Evolutionary conservation across 2,113 vertebrate species (phyloP), one percentile per base, ranked within the genome.

Genomic region (Anolis carolinensis): DNA sequence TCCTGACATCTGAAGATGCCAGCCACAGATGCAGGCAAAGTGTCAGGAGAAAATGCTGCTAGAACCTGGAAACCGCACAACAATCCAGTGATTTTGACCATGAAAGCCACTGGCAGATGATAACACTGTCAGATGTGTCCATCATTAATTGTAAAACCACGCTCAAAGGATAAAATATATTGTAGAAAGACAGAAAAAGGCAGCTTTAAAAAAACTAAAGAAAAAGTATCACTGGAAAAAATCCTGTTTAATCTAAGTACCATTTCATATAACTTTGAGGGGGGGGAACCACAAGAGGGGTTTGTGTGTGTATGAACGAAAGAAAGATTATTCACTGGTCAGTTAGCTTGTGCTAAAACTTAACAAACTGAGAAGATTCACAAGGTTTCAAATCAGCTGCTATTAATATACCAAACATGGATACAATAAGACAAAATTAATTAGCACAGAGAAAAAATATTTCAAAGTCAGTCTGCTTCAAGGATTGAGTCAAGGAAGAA

Each of bases 401-500:
- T 79, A 63, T 62, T 63, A 65, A 79, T 79, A 79, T 79, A 50
- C 23, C 52, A 52, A 55, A 48, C 30, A 21, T 59, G 32, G 36
- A 59, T 14, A 27, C 76, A 78, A 7, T 25, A 59, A 83, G 52
- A 20, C 36, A 32, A 72, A 71, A 3, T 82, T n/a, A 73, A 83
- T 36, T 73, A 59, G 27, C 27, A 55, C 36, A 36, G 32, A 59
- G 7, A 36, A 83, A 72, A 39, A 55, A 50, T 13, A 39, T 82
- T 82, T 72, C 81, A 82, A 55, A 81, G 39, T 52, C 36, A 81
- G 30, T 3, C 11, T 36, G 10, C n/a, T 71, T 74, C 34, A 72
- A 72, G 20, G 34, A 52, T 74, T 32, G 79, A 89, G 88, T 88
- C 84, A 85, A 55, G 52, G 30, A 88, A 20, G 30, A 63, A 90